Evolutionary conservation across 2,797 vertebrate genomes (phyloP).

Genomic region (Clarias platycephalus): DNA sequence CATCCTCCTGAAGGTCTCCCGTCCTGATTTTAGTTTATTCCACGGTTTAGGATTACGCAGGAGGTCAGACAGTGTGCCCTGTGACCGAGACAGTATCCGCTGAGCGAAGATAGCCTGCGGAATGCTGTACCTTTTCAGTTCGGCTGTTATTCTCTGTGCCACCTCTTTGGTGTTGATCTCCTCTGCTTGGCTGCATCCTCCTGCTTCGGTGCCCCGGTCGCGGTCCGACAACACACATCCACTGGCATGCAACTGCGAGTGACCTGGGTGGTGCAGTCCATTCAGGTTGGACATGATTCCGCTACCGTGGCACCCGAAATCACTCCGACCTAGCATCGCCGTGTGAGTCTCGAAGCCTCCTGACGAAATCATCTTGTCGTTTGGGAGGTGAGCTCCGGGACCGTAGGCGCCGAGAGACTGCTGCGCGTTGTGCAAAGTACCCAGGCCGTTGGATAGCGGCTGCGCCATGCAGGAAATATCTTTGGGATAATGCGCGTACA

Average conservation of each 20-base stretch:
- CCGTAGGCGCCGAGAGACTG: conserved; percentile 89
- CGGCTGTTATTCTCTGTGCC: conserved; percentile 93
- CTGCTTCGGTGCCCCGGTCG: conserved; percentile 81
- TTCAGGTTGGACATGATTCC: conserved; percentile 86
- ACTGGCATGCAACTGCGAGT: conserved; percentile 81
- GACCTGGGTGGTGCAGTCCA: conserved; percentile 83
- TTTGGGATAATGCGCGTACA: conserved; percentile 94
- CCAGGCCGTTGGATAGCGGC: conserved; percentile 86
- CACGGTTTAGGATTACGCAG: conserved; percentile 97
- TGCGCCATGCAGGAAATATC: conserved; percentile 92
- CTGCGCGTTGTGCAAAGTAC: conserved; percentile 87
- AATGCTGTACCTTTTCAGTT: conserved; percentile 98
- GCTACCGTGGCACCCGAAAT: conserved; percentile 84
- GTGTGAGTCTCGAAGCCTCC: conserved; percentile 91
- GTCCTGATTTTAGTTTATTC: conserved; percentile 98
- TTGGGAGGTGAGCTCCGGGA: conserved; percentile 84
- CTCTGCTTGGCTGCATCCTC: conserved; percentile 85
- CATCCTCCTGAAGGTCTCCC: conserved; percentile 98
- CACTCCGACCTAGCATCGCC: conserved; percentile 87
- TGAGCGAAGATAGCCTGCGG: conserved; percentile 98
- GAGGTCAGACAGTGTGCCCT: conserved; percentile 96
- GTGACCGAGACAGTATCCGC: conserved; percentile 95
- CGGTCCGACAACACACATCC: conserved; percentile 85
- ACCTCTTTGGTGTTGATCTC: conserved; percentile 99
- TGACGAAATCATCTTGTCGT: conserved; percentile 91